Percentiles rank a stretch among this genome's conserved stretches.
Conservation (phyloP, 2,888 invertebrate species). For the Nemurella pictetii region DNA sequence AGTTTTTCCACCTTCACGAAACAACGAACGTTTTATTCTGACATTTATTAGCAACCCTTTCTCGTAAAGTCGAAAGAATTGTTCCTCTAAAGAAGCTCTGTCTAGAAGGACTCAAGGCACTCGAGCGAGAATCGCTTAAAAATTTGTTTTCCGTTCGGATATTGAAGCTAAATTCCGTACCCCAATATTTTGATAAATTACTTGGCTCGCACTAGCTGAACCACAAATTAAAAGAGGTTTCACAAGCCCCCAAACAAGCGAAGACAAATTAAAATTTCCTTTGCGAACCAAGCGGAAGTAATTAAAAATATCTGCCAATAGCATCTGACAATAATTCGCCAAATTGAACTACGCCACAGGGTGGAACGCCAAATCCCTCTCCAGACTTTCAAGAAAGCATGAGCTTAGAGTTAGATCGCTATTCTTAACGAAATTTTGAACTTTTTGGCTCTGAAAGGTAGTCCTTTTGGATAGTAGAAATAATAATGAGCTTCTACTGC, state of each 20-base stretch:
- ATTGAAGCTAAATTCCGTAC: not conserved
- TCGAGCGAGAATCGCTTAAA: not conserved
- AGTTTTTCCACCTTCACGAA: not conserved
- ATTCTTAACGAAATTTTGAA: not conserved
- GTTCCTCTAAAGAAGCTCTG: not conserved
- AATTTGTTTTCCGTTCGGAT: not conserved
- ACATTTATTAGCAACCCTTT: not conserved
- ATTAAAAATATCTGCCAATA: not conserved
- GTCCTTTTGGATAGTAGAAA: not conserved
- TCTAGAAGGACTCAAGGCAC: not conserved
- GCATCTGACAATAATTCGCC: not conserved
- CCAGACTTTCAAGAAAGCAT: not conserved
- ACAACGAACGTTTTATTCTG: not conserved
- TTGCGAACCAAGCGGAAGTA: not conserved
- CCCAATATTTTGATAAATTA: not conserved
- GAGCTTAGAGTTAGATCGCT: not conserved
- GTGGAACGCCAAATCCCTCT: not conserved
- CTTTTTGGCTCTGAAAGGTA: not conserved
- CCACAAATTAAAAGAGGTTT: not conserved
- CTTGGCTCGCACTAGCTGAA: not conserved
- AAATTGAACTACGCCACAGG: not conserved
- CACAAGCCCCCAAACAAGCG: not conserved
- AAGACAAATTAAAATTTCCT: not conserved
- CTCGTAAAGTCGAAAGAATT: not conserved
- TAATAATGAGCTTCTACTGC: not conserved